Base-by-base conservation (phyloP, 2,797 vertebrate species). In the Triplophysa yarkandensis region DNA sequence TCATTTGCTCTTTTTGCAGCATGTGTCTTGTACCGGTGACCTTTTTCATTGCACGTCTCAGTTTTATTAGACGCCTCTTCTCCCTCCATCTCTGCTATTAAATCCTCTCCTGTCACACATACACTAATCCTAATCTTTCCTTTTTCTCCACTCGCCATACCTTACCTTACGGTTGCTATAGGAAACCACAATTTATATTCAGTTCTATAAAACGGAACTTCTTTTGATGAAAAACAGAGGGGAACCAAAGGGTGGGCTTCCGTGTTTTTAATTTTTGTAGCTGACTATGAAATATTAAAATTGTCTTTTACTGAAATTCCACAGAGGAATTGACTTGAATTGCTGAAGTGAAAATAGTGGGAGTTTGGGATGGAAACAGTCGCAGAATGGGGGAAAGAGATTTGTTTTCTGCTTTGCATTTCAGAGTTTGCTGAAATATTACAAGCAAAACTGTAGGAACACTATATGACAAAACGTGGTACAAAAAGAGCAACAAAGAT, bases 71-170 rank as follows among this genome's bases (percentile, higher is more conserved):
- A 60, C 72, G 68, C 54, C 39, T 28, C 54, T 32, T 41, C 21
- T 57, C 25, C 11, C 39, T 73, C 16, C 72, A 58, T 66, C 72
- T 48, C 4, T 48, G 27, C 52, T 67, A 67, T 74, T 74, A 67
- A 67, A 48, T 34, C 30, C 52, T 67, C 52, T 68, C 41, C 63
- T 74, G 39, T 67, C 64, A 36, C 48, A 61, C 70, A 64, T 36
- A 48, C 28, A 68, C 54, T 67, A 67, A 75, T 75, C 64, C 72
- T 67, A 65, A 73, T 73, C 61, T 73, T 73, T 55, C 6, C 61
- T 23, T 62, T 73, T 73, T 46, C 63, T 67, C 54, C 9, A 27
- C 27, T 66, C 72, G 3, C 28, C 28, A 61, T 61, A 67, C 52
- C 68, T 67, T 68, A 67, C 58, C 19, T 28, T 8, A 9, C 39